Evolutionary conservation across 2,113 vertebrate genomes (phyloP).

Genomic region (Periophthalmus modestus): DNA sequence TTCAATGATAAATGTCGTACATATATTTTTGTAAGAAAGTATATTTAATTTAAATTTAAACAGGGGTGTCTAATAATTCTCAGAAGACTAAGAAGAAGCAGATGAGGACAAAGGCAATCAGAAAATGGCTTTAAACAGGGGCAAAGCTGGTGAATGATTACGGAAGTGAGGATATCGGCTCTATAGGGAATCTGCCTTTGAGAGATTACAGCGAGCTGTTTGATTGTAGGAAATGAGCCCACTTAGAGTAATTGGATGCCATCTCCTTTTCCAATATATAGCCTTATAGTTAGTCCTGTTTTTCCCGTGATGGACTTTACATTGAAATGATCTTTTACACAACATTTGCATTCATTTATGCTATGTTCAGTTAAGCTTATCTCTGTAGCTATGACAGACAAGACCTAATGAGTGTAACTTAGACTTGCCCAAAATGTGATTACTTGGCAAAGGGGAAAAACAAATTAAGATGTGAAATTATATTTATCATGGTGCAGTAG

Average conservation of each 20-base stretch:
- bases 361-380: background rate
- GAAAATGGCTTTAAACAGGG: constrained; percentile 13
- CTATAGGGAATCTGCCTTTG: constrained; percentile 56
- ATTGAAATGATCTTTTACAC: background rate
- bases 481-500: constrained; percentile 26
- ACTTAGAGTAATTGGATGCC: constrained; percentile 60
- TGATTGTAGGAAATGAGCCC: constrained; percentile 65
- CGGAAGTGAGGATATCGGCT: constrained; percentile 50
- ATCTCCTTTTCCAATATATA: constrained; percentile 34
- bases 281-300: constrained; percentile 21
- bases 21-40: background rate
- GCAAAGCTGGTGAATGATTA: constrained; percentile 37
- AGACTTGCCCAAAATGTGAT: background rate
- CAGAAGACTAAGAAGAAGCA: background rate
- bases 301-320: background rate
- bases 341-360: background rate
- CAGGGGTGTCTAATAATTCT: background rate
- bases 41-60: background rate
- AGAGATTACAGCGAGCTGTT: constrained; percentile 59
- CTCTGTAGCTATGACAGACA: background rate
- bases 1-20: too few relatives aligned
- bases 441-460: background rate
- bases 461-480: background rate
- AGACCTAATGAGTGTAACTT: background rate
- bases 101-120: background rate